phyloP scores from a whole-genome alignment of 2,797 vertebrate species.

The Myotis myotis region DNA sequence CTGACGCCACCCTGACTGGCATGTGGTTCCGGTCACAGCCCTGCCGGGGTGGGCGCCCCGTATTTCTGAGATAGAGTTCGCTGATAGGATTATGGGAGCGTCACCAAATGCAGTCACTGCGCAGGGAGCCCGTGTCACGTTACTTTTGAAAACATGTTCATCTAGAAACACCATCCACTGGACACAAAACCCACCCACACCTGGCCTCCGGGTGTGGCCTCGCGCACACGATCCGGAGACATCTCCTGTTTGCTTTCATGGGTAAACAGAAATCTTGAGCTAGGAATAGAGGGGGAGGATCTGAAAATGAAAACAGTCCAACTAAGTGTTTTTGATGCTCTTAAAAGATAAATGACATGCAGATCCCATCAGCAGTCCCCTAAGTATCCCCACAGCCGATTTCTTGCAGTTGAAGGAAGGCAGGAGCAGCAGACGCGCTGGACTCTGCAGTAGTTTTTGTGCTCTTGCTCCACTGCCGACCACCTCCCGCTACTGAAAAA shows the following conservation, averaged over 20 bases:
- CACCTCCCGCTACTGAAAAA: neutral
- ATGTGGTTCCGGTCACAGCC: conserved; percentile 67
- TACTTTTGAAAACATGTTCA: conserved; percentile 57
- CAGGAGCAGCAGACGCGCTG: neutral
- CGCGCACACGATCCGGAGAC: neutral
- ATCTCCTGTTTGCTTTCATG: neutral
- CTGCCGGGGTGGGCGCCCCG: neutral
- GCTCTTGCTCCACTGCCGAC: neutral
- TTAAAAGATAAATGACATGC: neutral
- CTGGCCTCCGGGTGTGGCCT: conserved; percentile 39
- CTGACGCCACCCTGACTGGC: conserved; percentile 40
- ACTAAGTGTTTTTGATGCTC: conserved; percentile 46
- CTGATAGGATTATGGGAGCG: conserved; percentile 18
- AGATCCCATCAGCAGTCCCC: neutral
- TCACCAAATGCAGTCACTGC: conserved; percentile 53
- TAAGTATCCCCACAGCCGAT: neutral
- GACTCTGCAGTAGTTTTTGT: neutral
- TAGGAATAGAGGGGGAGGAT: conserved; percentile 11
- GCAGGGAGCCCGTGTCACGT: neutral
- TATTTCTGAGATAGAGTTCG: conserved; percentile 53
- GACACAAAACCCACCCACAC: conserved; percentile 39
- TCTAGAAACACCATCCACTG: conserved; percentile 32
- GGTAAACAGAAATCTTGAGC: neutral
- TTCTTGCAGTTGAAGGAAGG: neutral
- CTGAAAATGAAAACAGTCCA: conserved; percentile 50